These are phyloP conservation scores for Mylabris sibirica DNA, from an alignment of 2,888 invertebrate genomes.

Conservation along the genomic window DNA sequence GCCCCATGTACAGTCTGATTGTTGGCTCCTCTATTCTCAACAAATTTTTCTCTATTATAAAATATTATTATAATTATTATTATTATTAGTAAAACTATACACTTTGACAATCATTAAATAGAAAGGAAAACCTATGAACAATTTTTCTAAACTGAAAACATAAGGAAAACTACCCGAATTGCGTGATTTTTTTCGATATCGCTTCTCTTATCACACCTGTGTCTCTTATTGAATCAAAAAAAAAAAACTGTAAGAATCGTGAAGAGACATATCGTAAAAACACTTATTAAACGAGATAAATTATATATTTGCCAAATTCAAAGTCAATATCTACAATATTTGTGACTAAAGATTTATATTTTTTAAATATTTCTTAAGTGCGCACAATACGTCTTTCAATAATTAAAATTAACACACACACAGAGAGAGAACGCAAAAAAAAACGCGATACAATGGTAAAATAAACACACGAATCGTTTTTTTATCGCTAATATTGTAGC, in stretches of 20 bases:
- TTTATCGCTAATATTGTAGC: background rate
- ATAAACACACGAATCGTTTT: too few species aligned
- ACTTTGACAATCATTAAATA: conserved; percentile 61
- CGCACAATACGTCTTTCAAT: conserved; percentile 55
- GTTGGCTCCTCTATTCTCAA: conserved; percentile 32
- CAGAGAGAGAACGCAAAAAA: conserved; percentile 13
- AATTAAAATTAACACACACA: too few species aligned
- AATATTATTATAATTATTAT: conserved; percentile 12
- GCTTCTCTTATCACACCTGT: conserved; percentile 15
- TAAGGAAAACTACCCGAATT: conserved; percentile 29
- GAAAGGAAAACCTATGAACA: conserved; percentile 26
- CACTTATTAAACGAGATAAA: background rate
- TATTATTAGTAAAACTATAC: conserved; percentile 47
- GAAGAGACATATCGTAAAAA: conserved; percentile 53
- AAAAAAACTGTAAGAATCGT: conserved; percentile 41
- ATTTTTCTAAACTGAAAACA: background rate
- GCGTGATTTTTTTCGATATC: conserved; percentile 44
- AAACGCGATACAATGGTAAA: background rate
- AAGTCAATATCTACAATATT: conserved; percentile 69
- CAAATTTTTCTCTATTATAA: conserved; percentile 50
- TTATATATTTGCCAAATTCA: conserved; percentile 67
- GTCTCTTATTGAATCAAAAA: conserved; percentile 38
- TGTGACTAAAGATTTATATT: conserved; percentile 60
- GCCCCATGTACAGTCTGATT: conserved; percentile 18
- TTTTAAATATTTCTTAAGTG: conserved; percentile 56